Evolutionary conservation across 2,888 invertebrate genomes (phyloP).

Genomic region (Dichetophora obliterata): DNA sequence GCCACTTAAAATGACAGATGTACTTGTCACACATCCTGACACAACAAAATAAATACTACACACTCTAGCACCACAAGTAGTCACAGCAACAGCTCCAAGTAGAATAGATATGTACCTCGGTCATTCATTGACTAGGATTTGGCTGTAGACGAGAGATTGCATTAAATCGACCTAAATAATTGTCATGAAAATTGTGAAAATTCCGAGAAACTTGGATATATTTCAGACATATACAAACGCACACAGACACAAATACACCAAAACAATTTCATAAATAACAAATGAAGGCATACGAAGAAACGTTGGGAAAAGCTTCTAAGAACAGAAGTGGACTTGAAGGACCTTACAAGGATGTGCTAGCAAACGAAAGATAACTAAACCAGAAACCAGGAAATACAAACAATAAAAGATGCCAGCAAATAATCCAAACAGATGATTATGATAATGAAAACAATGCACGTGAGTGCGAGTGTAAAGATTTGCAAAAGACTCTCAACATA

Average conservation of each 20-base stretch:
- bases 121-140: constrained; percentile 12
- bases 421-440: constrained; percentile 23
- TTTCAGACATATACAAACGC: too few relatives aligned
- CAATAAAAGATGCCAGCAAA: constrained; percentile 27
- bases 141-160: constrained; percentile 17
- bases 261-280: constrained; percentile 4
- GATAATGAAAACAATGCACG: constrained; percentile 4
- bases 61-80: neutral
- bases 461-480: neutral
- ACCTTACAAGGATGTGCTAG: neutral
- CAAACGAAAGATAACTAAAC: neutral
- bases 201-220: neutral
- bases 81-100: neutral
- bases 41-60: constrained; percentile 25
- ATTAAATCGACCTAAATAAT: constrained; percentile 37
- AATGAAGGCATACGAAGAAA: constrained; percentile 1
- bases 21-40: constrained; percentile 48
- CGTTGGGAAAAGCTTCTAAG: neutral
- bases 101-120: neutral
- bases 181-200: constrained; percentile 5
- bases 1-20: constrained; percentile 66
- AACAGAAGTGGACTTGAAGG: neutral
- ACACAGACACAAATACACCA: neutral
- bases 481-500: neutral
- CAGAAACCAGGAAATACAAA: constrained; percentile 16